phyloP scores from a whole-genome alignment of 2,888 invertebrate genomes.

The Eupithecia dodoneata region DNA sequence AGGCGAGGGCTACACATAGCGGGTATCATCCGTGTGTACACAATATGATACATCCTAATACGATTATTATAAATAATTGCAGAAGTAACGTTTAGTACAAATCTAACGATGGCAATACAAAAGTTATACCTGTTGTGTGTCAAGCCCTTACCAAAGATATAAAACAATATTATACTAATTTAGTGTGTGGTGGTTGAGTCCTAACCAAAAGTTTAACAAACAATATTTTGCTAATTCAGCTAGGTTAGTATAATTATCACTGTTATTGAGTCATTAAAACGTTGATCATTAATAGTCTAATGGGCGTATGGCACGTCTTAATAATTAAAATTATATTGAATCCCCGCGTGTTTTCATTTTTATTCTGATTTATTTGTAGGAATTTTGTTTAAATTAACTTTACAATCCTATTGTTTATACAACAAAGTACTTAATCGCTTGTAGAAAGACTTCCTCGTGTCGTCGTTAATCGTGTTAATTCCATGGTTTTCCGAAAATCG shows the following conservation, averaged over 20 bases:
- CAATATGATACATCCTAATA: no score
- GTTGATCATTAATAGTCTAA: background rate
- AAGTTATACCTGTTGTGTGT: background rate
- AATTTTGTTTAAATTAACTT: no score
- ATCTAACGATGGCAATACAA: background rate
- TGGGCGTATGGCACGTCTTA: background rate
- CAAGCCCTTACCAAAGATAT: background rate
- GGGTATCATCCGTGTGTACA: no score
- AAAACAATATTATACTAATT: background rate
- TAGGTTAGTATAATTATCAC: background rate
- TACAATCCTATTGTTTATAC: no score
- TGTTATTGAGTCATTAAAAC: no score
- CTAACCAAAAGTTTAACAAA: no score
- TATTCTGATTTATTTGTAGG: no score
- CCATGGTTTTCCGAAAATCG: background rate
- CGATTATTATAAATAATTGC: no score
- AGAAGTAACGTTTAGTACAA: no score
- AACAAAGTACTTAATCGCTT: no score
- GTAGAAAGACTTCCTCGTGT: background rate
- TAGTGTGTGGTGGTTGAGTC: background rate
- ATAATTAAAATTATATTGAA: background rate
- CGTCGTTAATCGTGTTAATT: background rate
- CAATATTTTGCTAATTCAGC: no score
- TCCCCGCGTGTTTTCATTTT: background rate
- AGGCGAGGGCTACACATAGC: no score